Conservation (phyloP, 2,797 vertebrate genomes). For the Danio aesculapii region DNA sequence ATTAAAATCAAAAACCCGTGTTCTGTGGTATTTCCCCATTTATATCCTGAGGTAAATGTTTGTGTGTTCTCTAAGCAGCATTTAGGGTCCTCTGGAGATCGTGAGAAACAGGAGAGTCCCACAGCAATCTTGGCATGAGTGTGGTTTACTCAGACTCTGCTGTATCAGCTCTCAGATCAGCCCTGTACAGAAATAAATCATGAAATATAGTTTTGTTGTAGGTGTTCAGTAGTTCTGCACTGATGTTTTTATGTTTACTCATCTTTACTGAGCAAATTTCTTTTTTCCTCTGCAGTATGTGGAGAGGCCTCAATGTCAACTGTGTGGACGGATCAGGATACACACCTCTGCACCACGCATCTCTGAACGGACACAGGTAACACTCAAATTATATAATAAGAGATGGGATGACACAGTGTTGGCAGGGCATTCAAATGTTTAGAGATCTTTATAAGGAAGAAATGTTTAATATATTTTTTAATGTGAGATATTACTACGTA, state of each 20-base stretch:
- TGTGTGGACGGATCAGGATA: conserved; percentile 96
- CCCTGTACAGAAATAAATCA: background rate
- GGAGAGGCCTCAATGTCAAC: conserved; percentile 96
- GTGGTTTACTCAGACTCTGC: conserved; percentile 5
- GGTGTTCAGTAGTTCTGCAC: background rate
- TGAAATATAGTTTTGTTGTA: background rate
- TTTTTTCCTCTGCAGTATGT: conserved; percentile 85
- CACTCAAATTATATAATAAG: background rate
- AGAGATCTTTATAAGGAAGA: no score
- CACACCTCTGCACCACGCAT: conserved; percentile 94
- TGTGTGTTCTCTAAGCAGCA: background rate
- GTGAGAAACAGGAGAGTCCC: conserved; percentile 32
- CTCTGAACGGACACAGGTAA: conserved; percentile 97
- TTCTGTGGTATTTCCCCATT: background rate
- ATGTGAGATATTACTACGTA: no score
- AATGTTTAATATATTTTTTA: no score
- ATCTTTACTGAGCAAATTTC: background rate
- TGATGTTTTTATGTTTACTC: conserved; percentile 3
- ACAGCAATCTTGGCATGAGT: conserved; percentile 15
- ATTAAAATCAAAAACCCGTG: background rate
- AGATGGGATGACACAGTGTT: no score
- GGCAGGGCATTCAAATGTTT: no score
- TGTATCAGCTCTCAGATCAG: conserved; percentile 11
- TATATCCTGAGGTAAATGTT: background rate
- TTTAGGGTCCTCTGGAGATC: conserved; percentile 4